Percentiles rank a stretch among this genome's conserved stretches.
phyloP scores from a whole-genome alignment of 2,113 vertebrate species.

The Chitala chitala region DNA sequence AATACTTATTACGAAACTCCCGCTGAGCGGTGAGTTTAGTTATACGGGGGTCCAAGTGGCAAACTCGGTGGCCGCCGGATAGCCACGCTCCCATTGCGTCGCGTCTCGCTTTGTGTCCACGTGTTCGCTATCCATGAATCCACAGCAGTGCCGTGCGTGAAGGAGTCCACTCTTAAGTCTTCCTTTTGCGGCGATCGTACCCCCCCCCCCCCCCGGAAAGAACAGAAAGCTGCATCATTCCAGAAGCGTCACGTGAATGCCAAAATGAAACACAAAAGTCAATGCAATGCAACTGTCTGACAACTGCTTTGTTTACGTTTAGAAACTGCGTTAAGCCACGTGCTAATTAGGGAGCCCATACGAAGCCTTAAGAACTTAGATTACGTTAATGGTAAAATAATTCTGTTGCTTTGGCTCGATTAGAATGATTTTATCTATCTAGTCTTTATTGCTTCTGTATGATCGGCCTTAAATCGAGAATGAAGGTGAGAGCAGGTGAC shows the following conservation, averaged over 20 bases:
- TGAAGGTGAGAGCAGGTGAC: slow-evolving; percentile 65
- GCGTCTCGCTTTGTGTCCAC: background rate
- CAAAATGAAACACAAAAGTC: slow-evolving; percentile 50
- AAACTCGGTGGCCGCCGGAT: slow-evolving; percentile 36
- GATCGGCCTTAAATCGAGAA: slow-evolving; percentile 49
- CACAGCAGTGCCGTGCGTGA: background rate
- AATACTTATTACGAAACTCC: slow-evolving; percentile 13
- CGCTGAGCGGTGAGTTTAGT: background rate
- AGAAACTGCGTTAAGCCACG: slow-evolving; percentile 39
- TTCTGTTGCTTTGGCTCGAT: slow-evolving; percentile 39
- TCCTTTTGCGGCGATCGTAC: slow-evolving; percentile 46
- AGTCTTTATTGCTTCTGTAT: slow-evolving; percentile 31
- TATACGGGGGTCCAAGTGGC: slow-evolving; percentile 47
- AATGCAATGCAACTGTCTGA: slow-evolving; percentile 38
- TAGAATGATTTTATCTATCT: slow-evolving; percentile 36
- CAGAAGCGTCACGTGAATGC: slow-evolving; percentile 41
- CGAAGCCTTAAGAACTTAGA: slow-evolving; percentile 56
- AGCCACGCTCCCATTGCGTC: slow-evolving; percentile 29
- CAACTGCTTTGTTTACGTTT: slow-evolving; percentile 47
- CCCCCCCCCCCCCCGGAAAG: slow-evolving; percentile 38
- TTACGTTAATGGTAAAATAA: slow-evolving; percentile 36
- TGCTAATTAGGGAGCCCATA: slow-evolving; percentile 41
- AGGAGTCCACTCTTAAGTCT: slow-evolving; percentile 41
- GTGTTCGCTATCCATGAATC: background rate
- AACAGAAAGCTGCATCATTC: slow-evolving; percentile 43